A percentile compares a stretch with the other conserved stretches of the same genome.
These are phyloP conservation scores for Halictus rubicundus DNA, from an alignment of 1,140 invertebrate genomes.

Conservation along the genomic window DNA sequence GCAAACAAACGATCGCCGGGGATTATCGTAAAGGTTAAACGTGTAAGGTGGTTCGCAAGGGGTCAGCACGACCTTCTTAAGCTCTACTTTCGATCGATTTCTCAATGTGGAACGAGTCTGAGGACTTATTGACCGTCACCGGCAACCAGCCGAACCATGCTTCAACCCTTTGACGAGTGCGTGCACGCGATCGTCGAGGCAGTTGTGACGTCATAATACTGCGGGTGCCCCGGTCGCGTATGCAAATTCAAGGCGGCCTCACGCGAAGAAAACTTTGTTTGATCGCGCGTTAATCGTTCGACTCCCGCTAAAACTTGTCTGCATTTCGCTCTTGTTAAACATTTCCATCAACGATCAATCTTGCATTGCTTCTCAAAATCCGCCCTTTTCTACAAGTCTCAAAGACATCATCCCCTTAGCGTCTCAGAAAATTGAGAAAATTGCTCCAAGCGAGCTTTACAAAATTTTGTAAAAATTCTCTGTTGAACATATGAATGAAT, in stretches of 20 bases:
- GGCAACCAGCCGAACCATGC: conserved; percentile 56
- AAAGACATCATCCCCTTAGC: background rate
- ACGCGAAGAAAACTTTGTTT: conserved; percentile 76
- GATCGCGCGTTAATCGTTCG: conserved; percentile 74
- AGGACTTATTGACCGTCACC: conserved; percentile 65
- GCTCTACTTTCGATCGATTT: conserved; percentile 58
- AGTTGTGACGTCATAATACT: conserved; percentile 79
- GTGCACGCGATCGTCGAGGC: conserved; percentile 70
- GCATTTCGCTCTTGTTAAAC: background rate
- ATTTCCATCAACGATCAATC: background rate
- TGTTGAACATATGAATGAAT: too few relatives aligned
- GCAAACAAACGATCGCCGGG: conserved; percentile 15
- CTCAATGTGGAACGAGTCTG: conserved; percentile 58
- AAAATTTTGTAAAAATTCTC: too few relatives aligned
- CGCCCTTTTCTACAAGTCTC: background rate
- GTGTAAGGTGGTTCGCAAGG: conserved; percentile 28
- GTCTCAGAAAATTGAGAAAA: too few relatives aligned
- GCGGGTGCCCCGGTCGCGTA: conserved; percentile 65
- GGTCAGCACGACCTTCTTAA: conserved; percentile 59
- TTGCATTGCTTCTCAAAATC: background rate
- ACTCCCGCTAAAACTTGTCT: background rate
- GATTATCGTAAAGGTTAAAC: conserved; percentile 59
- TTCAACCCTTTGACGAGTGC: conserved; percentile 73
- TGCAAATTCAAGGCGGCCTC: conserved; percentile 78
- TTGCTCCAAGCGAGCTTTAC: too few relatives aligned